Conservation (phyloP, 2,113 vertebrate genomes). For the Sciurus niger region DNA sequence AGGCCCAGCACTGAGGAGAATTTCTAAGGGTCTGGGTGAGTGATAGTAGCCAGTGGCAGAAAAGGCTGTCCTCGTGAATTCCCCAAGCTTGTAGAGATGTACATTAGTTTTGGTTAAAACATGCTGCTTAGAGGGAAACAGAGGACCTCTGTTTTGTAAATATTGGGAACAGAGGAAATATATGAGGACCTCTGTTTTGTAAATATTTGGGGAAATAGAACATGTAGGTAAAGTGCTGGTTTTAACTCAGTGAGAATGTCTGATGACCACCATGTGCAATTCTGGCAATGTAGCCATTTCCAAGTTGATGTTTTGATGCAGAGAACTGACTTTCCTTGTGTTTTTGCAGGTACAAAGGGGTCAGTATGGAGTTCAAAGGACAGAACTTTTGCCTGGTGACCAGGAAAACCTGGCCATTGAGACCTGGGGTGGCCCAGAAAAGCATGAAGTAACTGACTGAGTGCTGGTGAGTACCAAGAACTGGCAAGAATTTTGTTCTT, state of each 20-base stretch:
- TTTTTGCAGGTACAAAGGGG: conserved; percentile 86
- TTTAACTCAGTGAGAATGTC: neutral
- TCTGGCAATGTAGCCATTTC: neutral
- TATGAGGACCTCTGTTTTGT: neutral
- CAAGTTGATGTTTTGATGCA: neutral
- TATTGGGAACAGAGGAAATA: neutral
- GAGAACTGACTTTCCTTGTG: neutral
- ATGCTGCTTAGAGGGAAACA: neutral
- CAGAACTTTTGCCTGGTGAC: conserved; percentile 95
- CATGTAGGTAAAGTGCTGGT: neutral
- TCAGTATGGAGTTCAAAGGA: conserved; percentile 88
- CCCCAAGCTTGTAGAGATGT: neutral
- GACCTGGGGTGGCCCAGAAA: conserved; percentile 96
- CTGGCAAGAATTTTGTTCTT: neutral
- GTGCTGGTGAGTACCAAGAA: conserved; percentile 92
- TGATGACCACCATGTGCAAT: neutral
- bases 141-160: neutral
- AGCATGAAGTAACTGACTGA: conserved; percentile 97
- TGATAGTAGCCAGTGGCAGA: neutral
- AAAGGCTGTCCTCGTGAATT: neutral
- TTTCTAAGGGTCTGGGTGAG: neutral
- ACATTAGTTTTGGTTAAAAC: neutral
- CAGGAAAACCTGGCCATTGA: conserved; percentile 96
- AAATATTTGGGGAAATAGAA: neutral
- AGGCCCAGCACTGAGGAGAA: neutral